Base-by-base conservation (phyloP, 2,888 invertebrate species). In the Mythimna ferrago region DNA sequence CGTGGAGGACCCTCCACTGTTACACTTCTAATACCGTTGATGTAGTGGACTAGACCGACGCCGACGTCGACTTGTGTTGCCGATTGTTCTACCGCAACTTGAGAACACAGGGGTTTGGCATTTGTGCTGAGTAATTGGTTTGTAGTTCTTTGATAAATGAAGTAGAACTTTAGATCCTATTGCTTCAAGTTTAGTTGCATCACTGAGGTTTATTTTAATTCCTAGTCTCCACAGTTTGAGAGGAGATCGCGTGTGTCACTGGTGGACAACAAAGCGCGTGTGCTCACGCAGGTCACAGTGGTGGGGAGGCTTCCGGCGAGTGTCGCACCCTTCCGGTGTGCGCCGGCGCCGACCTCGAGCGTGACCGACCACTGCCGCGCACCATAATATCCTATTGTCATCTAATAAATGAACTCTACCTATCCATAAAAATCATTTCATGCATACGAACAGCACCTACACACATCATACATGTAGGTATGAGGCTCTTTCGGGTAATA, bases 251-350 rank as follows among this genome's bases (percentile, higher is more conserved):
- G 95, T 94, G 95, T 93, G 91, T 84, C 84, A 86, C 89, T 90
- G 86, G 82, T 89, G 88, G 89, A 85, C 84, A 89, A 91, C 93
- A 90, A 91, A 89, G 89, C 93, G 89, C 89, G 92, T 94, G 94
- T 89, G 89, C 86, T 73, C 75, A 83, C 87, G 85, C 91, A 90
- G 92, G 94, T 95, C 94, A 93, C 93, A 93, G 93, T 92, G 89
- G 91, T 89, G 91, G 90, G 93, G 93, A 91, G 92, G 90, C 82
- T 93, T 95, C 95, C 95, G 94, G 89, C 78, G 87, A 83, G 44
- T 93, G 94, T 93, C 95, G 94, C 96, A 92, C 96, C 96, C 96
- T 95, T 95, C 96, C 93, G 94, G 93, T 89, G 84, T 91, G 93
- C 93, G 93, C 92, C 90, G 88, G 94, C 93, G 93, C 93, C 87